Conservation (phyloP, 2,113 vertebrate species). For the Corythornis cristatus region DNA sequence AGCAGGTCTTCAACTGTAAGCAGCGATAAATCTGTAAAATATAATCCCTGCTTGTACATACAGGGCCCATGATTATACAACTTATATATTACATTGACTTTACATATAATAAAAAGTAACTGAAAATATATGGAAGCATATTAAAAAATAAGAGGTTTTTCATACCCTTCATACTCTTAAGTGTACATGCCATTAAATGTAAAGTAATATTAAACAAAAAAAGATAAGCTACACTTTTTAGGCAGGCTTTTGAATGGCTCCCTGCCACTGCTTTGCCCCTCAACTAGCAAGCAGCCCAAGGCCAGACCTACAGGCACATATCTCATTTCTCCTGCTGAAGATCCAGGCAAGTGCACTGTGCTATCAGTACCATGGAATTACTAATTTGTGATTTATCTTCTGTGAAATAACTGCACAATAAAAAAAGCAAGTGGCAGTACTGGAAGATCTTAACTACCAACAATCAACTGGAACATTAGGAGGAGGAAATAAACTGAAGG, state of each 20-base stretch:
- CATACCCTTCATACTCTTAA: background rate
- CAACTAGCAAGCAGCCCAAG: background rate
- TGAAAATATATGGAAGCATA: slow-evolving; percentile 13
- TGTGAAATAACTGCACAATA: slow-evolving; percentile 12
- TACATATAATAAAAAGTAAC: background rate
- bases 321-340: background rate
- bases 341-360: background rate
- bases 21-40: background rate
- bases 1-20: background rate
- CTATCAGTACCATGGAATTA: background rate
- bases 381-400: slow-evolving; percentile 37
- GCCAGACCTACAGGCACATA: background rate
- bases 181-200: background rate
- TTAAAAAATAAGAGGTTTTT: background rate
- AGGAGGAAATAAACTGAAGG: slow-evolving; percentile 3
- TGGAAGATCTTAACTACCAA: slow-evolving; percentile 3
- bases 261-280: background rate
- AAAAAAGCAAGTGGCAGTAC: slow-evolving; percentile 16
- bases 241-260: background rate
- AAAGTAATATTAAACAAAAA: background rate
- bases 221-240: background rate
- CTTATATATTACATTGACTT: background rate
- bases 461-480: background rate
- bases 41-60: background rate
- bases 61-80: background rate